Conservation (phyloP, 2,113 vertebrate genomes). For the Microtus ochrogaster region DNA sequence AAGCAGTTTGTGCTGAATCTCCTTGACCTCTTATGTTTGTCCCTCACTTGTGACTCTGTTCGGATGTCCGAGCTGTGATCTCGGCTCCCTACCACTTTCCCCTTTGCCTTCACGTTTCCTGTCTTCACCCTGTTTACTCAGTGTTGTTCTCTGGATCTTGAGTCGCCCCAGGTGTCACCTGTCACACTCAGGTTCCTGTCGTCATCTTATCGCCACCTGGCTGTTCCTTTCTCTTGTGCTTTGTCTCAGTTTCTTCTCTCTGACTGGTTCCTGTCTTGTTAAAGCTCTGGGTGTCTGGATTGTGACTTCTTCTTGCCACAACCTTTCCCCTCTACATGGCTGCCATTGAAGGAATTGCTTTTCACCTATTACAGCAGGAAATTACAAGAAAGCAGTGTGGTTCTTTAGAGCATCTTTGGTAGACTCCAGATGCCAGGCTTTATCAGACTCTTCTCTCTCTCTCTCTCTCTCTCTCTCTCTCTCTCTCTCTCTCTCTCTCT, state of each 20-base stretch:
- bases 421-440: background rate
- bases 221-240: background rate
- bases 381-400: background rate
- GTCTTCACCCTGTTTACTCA: rapidly evolving
- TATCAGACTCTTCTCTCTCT: background rate
- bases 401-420: background rate
- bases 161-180: background rate
- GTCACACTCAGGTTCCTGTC: too few relatives aligned
- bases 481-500: too few relatives aligned
- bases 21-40: background rate
- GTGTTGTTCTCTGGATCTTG: background rate
- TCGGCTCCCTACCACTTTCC: background rate
- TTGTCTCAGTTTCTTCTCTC: background rate
- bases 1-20: background rate
- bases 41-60: background rate
- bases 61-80: background rate
- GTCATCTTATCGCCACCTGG: background rate
- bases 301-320: background rate
- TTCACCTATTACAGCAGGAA: background rate
- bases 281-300: background rate
- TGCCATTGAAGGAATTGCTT: background rate
- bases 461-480: too few relatives aligned
- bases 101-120: background rate
- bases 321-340: background rate
- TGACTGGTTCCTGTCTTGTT: background rate